Percentiles rank a stretch among this genome's conserved stretches.
Evolutionary conservation across 1,140 invertebrate genomes (phyloP).

Genomic region (Lamellibrachia luymesi): DNA sequence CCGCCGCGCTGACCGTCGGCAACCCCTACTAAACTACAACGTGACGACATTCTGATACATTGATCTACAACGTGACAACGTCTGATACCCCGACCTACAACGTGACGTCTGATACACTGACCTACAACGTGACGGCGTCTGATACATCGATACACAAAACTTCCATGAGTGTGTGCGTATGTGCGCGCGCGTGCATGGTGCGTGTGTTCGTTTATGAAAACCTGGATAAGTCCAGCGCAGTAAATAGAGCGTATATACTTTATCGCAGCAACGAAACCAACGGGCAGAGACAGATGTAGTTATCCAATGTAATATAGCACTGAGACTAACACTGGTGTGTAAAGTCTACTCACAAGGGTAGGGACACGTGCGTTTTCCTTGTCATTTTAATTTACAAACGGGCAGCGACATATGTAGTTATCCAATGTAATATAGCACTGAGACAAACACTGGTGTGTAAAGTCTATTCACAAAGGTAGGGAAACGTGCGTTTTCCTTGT

Average conservation of each 20-base stretch:
- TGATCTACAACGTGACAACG: no score
- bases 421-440: not conserved
- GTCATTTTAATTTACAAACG: no score
- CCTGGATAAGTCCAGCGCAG: no score
- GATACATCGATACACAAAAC: no score
- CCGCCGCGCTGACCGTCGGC: slow-evolving; percentile 42
- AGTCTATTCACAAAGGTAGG: slow-evolving; percentile 35
- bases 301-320: not conserved
- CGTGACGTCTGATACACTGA: no score
- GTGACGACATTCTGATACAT: not conserved
- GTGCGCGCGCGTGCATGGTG: no score
- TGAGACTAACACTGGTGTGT: not conserved
- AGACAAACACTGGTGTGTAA: not conserved
- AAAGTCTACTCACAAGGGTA: slow-evolving; percentile 68
- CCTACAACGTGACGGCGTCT: no score
- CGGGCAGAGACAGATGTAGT: not conserved
- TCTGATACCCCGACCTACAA: no score
- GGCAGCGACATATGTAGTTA: not conserved
- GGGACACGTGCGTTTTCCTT: no score
- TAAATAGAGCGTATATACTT: not conserved
- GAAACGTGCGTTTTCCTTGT: no score
- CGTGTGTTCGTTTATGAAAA: no score
- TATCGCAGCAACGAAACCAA: not conserved
- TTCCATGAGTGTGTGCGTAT: no score
- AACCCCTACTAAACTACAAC: slow-evolving; percentile 44